These are phyloP conservation scores for Turnix velox DNA, from an alignment of 2,113 vertebrate genomes.

Conservation along the genomic window DNA sequence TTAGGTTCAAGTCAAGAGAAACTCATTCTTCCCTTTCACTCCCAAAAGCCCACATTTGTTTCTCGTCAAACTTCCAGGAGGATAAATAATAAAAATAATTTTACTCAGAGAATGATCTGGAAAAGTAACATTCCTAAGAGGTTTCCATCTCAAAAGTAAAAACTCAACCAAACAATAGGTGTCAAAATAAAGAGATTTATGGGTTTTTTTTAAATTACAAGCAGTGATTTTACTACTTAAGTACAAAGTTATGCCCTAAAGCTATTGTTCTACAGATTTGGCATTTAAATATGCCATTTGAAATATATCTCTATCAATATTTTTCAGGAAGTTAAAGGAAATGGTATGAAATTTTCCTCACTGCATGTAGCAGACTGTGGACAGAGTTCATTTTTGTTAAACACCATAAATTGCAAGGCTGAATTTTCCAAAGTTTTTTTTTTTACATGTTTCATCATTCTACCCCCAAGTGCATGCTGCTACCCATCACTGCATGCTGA, in stretches of 20 bases:
- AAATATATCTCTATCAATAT: background rate
- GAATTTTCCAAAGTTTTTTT: background rate
- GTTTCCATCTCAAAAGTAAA: background rate
- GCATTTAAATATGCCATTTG: background rate
- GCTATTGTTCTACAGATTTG: background rate
- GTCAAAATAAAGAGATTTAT: background rate
- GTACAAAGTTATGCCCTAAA: background rate
- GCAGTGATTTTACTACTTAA: background rate
- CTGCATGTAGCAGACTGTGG: background rate
- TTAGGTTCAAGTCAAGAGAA: constrained; percentile 17
- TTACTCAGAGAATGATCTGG: background rate
- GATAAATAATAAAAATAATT: constrained; percentile 12
- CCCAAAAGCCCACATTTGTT: constrained; percentile 28
- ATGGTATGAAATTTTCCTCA: background rate
- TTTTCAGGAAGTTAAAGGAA: background rate
- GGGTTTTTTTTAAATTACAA: background rate
- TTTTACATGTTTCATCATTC: background rate
- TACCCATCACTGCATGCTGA: background rate
- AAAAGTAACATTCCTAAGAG: background rate
- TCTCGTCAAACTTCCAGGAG: constrained; percentile 20
- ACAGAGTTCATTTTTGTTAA: background rate
- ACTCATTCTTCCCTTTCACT: constrained; percentile 15
- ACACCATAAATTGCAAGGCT: background rate
- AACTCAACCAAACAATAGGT: background rate
- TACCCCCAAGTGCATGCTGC: background rate